These are phyloP conservation scores for Eledona agricola DNA, from an alignment of 2,888 invertebrate species.

Conservation along the genomic window DNA sequence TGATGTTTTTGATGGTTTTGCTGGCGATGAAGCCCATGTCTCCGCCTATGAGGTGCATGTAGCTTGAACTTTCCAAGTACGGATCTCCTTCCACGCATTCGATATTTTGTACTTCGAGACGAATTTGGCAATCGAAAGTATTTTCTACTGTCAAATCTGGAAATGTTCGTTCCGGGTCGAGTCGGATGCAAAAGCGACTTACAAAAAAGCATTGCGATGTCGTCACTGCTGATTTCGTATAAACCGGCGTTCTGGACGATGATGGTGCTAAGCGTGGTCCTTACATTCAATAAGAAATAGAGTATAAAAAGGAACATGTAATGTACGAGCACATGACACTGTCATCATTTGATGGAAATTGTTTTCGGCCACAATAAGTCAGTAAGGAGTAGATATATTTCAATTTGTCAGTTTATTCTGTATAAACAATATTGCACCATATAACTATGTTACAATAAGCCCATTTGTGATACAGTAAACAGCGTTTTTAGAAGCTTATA, in stretches of 20 bases:
- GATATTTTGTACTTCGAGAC: conserved; percentile 11
- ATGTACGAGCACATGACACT: conserved; percentile 33
- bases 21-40: conserved; percentile 55
- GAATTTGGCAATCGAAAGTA: conserved; percentile 14
- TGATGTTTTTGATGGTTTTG: conserved; percentile 53
- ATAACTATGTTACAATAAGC: conserved; percentile 54
- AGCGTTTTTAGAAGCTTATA: conserved; percentile 44
- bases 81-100: conserved; percentile 21
- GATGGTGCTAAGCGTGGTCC: conserved; percentile 14
- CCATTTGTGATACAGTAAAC: conserved; percentile 56
- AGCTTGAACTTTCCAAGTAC: conserved; percentile 5
- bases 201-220: conserved; percentile 35
- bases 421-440: conserved; percentile 61
- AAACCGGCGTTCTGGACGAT: conserved; percentile 29
- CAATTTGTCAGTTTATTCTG: conserved; percentile 47
- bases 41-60: conserved; percentile 57
- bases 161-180: conserved; percentile 1
- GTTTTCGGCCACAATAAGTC: neutral
- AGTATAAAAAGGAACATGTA: conserved; percentile 33
- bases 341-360: conserved; percentile 28
- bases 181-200: no score
- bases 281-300: conserved; percentile 26
- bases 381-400: conserved; percentile 19
- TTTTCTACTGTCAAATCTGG: conserved; percentile 30
- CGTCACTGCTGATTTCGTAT: conserved; percentile 22